These are phyloP conservation scores for Bradysia coprophila DNA, from an alignment of 1,140 invertebrate genomes.

Conservation along the genomic window DNA sequence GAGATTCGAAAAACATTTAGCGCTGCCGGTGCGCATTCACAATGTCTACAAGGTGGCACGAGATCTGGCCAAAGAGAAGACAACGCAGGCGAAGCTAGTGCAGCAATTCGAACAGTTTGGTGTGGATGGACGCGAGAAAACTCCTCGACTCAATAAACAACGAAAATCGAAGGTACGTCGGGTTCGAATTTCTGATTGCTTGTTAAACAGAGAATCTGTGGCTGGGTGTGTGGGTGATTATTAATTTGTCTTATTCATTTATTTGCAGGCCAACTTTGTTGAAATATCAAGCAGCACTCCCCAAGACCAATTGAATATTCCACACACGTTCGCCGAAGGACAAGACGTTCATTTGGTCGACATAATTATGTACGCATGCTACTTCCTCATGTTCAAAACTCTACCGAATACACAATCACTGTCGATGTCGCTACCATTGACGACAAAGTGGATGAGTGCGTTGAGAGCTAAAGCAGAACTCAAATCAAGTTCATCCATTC, in stretches of 20 bases:
- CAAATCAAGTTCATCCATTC: no score
- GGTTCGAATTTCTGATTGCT: no score
- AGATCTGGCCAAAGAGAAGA: slow-evolving; percentile 20
- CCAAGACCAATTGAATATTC: slow-evolving; percentile 27
- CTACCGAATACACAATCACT: slow-evolving; percentile 12
- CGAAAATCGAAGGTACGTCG: no score
- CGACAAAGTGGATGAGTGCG: no score
- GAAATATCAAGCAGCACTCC: no score
- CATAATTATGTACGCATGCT: slow-evolving; percentile 55
- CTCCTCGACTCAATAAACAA: no score
- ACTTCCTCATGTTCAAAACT: slow-evolving; percentile 41
- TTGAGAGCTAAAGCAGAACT: no score
- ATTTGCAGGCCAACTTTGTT: no score
- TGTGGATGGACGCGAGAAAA: not conserved
- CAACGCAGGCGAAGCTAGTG: slow-evolving; percentile 8
- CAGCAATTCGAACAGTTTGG: not conserved
- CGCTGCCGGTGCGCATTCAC: slow-evolving; percentile 66
- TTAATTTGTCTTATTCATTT: no score
- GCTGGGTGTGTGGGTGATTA: no score
- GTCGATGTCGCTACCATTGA: not conserved
- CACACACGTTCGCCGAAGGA: slow-evolving; percentile 69
- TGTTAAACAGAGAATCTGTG: no score
- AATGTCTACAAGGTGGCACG: slow-evolving; percentile 64
- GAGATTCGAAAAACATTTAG: slow-evolving; percentile 69
- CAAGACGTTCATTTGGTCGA: slow-evolving; percentile 67